phyloP scores from a whole-genome alignment of 37 sponge, comb jelly and placozoan genomes.

The Spongilla lacustris region DNA sequence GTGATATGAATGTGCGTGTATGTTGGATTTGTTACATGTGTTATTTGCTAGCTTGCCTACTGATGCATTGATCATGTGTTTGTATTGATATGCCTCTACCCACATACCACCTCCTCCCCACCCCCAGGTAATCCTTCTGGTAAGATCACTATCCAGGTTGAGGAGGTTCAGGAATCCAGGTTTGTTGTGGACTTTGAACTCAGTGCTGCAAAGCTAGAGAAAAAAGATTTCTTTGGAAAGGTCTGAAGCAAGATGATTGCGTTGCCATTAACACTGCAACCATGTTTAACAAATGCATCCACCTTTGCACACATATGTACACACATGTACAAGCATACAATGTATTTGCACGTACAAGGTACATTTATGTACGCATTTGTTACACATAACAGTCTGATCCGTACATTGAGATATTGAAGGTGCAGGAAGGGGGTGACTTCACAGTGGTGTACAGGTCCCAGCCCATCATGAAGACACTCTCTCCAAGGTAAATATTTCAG shows the following conservation, averaged over 20 bases:
- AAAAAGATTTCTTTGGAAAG: conserved; percentile 97
- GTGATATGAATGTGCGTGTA: no score
- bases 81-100: no score
- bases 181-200: conserved; percentile 68
- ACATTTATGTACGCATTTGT: not conserved
- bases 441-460: conserved; percentile 76
- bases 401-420: conserved; percentile 83
- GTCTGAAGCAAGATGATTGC: no score
- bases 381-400: conserved; percentile 86
- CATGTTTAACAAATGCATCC: no score
- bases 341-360: no score
- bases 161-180: conserved; percentile 83
- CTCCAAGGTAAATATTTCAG: conserved; percentile 81
- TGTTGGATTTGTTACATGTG: no score
- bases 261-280: no score
- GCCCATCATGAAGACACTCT: conserved; percentile 79
- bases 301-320: not conserved
- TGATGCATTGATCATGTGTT: no score
- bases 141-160: conserved; percentile 61
- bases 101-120: no score
- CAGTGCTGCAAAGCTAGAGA: conserved; percentile 83
- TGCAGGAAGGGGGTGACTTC: conserved; percentile 73
- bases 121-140: conserved; percentile 63
- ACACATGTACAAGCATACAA: no score
- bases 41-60: no score